A percentile compares a stretch with the other conserved stretches of the same genome.
Evolutionary conservation across 2,113 vertebrate genomes (phyloP).

Genomic region (Xiphophorus hellerii): DNA sequence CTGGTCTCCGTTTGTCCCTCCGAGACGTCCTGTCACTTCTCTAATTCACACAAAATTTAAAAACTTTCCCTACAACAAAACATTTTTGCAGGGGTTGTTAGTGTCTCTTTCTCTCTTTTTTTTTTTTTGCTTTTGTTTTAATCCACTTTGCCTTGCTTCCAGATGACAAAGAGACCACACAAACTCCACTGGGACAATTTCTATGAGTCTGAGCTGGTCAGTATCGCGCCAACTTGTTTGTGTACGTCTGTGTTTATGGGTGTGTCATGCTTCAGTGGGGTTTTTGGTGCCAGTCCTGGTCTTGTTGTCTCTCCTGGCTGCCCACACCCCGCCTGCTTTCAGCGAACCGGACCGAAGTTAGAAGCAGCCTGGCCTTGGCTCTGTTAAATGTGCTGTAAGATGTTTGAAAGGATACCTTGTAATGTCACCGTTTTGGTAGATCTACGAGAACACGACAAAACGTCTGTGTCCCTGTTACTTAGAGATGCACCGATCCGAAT

Average conservation of each 20-base stretch:
- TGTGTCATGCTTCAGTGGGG: slow-evolving; percentile 44
- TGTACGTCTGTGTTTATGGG: slow-evolving; percentile 59
- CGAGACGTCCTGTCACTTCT: too few species aligned
- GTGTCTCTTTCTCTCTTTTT: neutral
- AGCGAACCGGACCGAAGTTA: slow-evolving; percentile 19
- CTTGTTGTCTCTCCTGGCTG: slow-evolving; percentile 37
- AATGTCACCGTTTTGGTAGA: neutral
- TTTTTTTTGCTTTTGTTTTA: slow-evolving; percentile 48
- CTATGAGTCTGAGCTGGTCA: slow-evolving; percentile 96
- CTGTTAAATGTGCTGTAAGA: slow-evolving; percentile 16
- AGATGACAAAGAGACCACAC: slow-evolving; percentile 94
- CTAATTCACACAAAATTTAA: too few species aligned
- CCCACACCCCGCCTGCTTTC: slow-evolving; percentile 39
- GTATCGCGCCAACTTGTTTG: slow-evolving; percentile 76
- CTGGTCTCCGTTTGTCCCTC: too few species aligned
- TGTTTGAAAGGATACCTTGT: slow-evolving; percentile 58
- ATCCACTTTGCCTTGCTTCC: slow-evolving; percentile 88
- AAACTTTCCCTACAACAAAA: too few species aligned
- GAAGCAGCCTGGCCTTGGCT: slow-evolving; percentile 10
- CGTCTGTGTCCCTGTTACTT: neutral
- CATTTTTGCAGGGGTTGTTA: neutral
- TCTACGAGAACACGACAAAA: too few species aligned
- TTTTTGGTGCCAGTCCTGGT: slow-evolving; percentile 35
- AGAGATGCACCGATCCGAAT: neutral
- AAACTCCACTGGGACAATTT: slow-evolving; percentile 95